Base-by-base conservation (phyloP, 2,888 invertebrate genomes). In the Hypsopygia costalis region DNA sequence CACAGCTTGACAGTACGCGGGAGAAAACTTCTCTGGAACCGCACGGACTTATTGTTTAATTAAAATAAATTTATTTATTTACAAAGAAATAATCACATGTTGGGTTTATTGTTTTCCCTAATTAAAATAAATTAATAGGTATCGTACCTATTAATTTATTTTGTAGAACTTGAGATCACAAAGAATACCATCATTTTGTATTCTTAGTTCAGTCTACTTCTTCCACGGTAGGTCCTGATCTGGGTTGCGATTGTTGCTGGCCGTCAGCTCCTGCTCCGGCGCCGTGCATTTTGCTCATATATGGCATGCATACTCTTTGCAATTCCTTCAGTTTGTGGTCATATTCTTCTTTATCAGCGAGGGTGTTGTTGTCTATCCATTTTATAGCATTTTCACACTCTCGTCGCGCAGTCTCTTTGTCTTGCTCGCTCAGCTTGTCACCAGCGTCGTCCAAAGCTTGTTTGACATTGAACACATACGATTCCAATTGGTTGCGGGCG, bases 401-500 rank as follows among this genome's bases (percentile, higher is more conserved):
- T 1, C 62, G 70, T 7, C 73, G 66, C 1, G 83, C 82, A 39
- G 59, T 64, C n/a, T 92, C 91, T 67, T 92, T 94, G 58, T 95
- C 95, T 11, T 89, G 80, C 12, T 91, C 90, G 30, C 81, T 81
- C 34, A 96, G 70, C 62, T 91, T 93, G 32, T 85, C 88, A 0
- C 91, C 89, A 11, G 91, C 89, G 1, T 93, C 92, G 25, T 92
- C 91, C 8, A 91, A 67, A 3, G 93, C 92, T 60, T 94, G 94
- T 58, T 92, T 94, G 34, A 93, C 92, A 46, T 89, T 89, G 70
- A 93, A 94, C 11, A 91, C 89, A 70, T 94, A 95, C 25, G 90
- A 77, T 69, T 94, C 95, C 35, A 96, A 81, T 43, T 91, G 89
- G 72, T 96, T 96, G 46, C 94, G 92, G 11, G 93, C 91, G 0